Evolutionary conservation across 2,888 invertebrate genomes (phyloP), one percentile per base, ranked within the genome.

Genomic region (Rhogogaster chlorosoma): DNA sequence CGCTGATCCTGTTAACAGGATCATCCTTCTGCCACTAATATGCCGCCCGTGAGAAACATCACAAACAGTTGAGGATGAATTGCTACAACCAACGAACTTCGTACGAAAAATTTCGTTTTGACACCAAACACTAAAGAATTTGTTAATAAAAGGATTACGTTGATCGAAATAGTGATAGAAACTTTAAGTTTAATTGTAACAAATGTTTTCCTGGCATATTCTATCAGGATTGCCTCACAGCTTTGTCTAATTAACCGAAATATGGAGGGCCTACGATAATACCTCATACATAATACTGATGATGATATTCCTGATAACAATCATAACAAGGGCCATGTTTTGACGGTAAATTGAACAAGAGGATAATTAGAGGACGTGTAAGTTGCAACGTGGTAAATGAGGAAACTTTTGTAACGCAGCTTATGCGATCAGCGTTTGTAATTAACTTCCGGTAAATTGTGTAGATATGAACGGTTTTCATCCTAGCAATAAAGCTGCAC

Each of bases 1-100:
- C 18, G 22, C 64, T 93, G 91, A 92, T 93, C 92, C 91, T 85
- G 91, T 92, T 92, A 93, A 92, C 92, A 89, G 92, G 92, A 93
- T 93, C 91, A 91, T 88, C 89, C 88, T 89, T 88, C 89, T 67
- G 32, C 70, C 67, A 22, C 64, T 70, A 83, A 83, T 83, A 70
- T 70, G 18, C 67, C 49, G 83, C 29, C 70, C 83, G 83, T 83
- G 83, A 83, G 83, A 83, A 83, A 70, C 18, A 80, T 61, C 80
- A 26, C 80, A 61, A 80, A 80, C 80, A 38, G 80, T 80, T 15
- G 38, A 32, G 18, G 38, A 80, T 36, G n/a, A 80, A 57, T 80
- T 80, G 80, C 29, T 38, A 80, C 80, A 38, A 80, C 45, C 67
- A 12, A 70, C 26, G 83, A 67, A 38, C 38, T 38, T 61, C 22